Conservation (phyloP, 2,113 vertebrate species). For the Nicator chloris region DNA sequence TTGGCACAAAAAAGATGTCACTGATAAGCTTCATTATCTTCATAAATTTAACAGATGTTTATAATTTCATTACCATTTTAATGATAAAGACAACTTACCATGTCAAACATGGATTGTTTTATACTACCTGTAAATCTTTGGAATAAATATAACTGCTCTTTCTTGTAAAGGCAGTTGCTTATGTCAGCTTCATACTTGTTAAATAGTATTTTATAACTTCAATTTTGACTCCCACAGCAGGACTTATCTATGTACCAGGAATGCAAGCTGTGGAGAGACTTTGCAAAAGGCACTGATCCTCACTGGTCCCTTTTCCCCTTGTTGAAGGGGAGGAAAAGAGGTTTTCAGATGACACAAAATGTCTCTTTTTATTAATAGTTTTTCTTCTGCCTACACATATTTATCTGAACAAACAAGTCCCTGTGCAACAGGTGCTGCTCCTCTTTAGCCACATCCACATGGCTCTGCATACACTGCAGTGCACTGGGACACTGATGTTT, state of each 20-base stretch:
- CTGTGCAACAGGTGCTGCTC: not conserved
- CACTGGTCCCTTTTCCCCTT: not conserved
- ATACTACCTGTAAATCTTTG: conserved; percentile 48
- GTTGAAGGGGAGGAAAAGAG: not conserved
- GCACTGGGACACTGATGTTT: not conserved
- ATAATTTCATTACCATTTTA: conserved; percentile 73
- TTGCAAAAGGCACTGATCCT: not conserved
- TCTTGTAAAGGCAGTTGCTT: conserved; percentile 10
- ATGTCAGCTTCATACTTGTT: not conserved
- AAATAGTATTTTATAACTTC: not conserved
- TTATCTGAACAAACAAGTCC: not conserved
- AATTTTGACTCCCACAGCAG: not conserved
- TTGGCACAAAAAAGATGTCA: not conserved
- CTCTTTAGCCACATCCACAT: fast-evolving
- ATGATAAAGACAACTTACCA: conserved; percentile 49
- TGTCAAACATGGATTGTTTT: conserved; percentile 56
- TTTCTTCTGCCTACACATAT: not conserved
- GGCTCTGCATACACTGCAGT: not conserved
- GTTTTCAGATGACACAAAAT: not conserved
- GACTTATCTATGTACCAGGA: not conserved
- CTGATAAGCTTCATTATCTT: conserved; percentile 58
- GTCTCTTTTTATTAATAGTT: not conserved
- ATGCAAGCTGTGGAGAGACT: not conserved
- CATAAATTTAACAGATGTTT: conserved; percentile 68
- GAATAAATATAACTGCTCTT: conserved; percentile 49